Evolutionary conservation across 2,113 vertebrate species (phyloP).

Genomic region (Hiodon alosoides): DNA sequence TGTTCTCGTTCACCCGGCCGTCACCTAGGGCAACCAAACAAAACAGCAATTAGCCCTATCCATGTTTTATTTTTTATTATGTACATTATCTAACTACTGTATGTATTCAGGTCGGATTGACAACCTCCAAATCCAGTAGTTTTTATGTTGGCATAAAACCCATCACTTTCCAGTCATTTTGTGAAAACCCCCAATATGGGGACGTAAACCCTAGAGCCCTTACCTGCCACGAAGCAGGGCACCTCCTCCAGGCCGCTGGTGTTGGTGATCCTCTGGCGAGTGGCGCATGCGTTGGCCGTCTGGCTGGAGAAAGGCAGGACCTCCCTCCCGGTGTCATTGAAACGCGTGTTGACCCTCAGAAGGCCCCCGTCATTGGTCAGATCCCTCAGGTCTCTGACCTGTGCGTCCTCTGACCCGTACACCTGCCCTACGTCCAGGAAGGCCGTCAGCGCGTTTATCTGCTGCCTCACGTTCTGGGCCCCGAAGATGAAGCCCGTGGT

Average conservation of each 20-base stretch:
- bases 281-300: conserved; percentile 47
- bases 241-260: conserved; percentile 53
- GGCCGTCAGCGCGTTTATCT: conserved; percentile 62
- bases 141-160: no score
- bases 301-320: conserved; percentile 56
- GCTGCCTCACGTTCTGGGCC: conserved; percentile 50
- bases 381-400: conserved; percentile 49
- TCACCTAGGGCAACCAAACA: conserved; percentile 51
- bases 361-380: conserved; percentile 45
- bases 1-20: conserved; percentile 59
- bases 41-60: neutral
- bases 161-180: no score
- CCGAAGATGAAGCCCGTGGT: conserved; percentile 52
- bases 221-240: conserved; percentile 64
- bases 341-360: conserved; percentile 53
- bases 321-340: conserved; percentile 51
- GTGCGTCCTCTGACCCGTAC: conserved; percentile 56
- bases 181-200: no score
- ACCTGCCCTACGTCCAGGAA: conserved; percentile 62
- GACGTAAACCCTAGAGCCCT: neutral
- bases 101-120: no score
- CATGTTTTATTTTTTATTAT: no score
- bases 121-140: no score
- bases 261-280: conserved; percentile 46
- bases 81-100: no score